phyloP scores from a whole-genome alignment of 2,113 vertebrate genomes.

The Azemiops feae region DNA sequence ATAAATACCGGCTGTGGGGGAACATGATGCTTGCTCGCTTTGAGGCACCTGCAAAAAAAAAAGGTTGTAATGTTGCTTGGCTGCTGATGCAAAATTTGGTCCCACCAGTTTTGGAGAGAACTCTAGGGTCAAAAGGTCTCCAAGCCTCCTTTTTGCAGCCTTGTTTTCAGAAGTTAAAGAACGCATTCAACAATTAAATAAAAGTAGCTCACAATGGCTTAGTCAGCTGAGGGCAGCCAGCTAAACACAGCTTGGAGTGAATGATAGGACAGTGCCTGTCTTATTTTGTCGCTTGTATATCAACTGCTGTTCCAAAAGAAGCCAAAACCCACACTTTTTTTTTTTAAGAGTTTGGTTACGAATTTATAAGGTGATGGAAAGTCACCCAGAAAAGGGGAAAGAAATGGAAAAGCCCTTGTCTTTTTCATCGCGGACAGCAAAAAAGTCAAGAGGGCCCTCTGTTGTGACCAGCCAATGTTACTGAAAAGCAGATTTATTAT shows the following conservation, averaged over 20 bases:
- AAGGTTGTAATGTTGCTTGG: neutral
- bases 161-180: neutral
- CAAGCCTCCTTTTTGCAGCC: neutral
- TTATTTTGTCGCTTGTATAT: neutral
- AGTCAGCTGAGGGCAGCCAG: neutral
- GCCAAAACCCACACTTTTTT: no score
- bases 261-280: neutral
- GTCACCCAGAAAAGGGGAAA: no score
- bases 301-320: neutral
- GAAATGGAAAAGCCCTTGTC: no score
- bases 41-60: neutral
- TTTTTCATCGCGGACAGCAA: no score
- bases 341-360: no score
- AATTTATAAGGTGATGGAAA: no score
- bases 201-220: neutral
- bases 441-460: no score
- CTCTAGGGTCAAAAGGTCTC: neutral
- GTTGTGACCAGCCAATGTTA: no score
- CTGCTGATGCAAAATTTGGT: neutral
- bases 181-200: neutral
- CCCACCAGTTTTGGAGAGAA: no score
- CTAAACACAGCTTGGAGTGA: no score
- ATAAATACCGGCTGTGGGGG: no score
- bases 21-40: neutral
- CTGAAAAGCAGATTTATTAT: no score